Conservation (phyloP, 23 tunicate genomes). For the Trididemnum nubilum region DNA sequence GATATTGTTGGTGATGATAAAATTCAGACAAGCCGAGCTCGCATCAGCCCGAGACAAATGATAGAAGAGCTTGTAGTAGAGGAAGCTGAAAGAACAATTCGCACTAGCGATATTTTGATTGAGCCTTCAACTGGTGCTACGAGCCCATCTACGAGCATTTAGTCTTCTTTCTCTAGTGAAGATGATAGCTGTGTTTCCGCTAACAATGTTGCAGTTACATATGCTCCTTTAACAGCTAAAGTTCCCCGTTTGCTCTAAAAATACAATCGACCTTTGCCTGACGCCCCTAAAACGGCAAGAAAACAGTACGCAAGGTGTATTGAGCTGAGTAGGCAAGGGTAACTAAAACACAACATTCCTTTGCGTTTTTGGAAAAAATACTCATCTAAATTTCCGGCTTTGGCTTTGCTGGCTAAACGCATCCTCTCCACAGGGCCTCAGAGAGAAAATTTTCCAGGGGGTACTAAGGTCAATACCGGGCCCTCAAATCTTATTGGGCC, state of each 20-base stretch:
- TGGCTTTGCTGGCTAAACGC: slow-evolving; percentile 1
- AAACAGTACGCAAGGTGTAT: slow-evolving; percentile 6
- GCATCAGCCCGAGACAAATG: neutral
- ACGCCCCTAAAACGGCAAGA: neutral
- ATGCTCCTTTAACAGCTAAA: neutral
- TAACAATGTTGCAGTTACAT: slow-evolving; percentile 10
- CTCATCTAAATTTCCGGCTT: slow-evolving; percentile 17
- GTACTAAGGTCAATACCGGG: no score
- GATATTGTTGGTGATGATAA: slow-evolving; percentile 7
- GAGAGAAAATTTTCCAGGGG: no score
- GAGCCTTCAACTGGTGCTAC: neutral
- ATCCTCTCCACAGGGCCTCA: neutral
- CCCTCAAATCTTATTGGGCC: no score
- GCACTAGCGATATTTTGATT: slow-evolving; percentile 3
- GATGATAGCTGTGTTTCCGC: slow-evolving; percentile 4
- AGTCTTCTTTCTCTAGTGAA: slow-evolving; percentile 7
- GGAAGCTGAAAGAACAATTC: slow-evolving; percentile 1
- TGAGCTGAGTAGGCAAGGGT: slow-evolving; percentile 7
- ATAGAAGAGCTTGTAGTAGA: neutral
- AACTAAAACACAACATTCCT: slow-evolving; percentile 13
- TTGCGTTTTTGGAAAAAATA: slow-evolving; percentile 21
- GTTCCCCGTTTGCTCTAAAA: slow-evolving; percentile 16
- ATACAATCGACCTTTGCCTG: slow-evolving; percentile 9
- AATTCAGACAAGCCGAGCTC: slow-evolving; percentile 20
- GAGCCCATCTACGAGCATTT: slow-evolving; percentile 14